Conservation (phyloP, 2,797 vertebrate genomes). For the Chiloscyllium punctatum region DNA sequence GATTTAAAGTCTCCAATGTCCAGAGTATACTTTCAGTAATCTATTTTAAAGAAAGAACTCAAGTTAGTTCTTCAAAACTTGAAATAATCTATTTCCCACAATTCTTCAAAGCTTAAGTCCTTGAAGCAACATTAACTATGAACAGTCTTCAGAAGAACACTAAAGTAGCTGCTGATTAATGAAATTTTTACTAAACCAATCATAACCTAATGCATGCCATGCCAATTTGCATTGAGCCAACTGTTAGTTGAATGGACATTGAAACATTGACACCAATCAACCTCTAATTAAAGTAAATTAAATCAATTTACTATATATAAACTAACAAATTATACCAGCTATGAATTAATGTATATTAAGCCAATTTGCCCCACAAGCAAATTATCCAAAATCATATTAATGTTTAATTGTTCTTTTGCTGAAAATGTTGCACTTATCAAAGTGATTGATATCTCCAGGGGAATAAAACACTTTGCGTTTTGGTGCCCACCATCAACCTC, state of each 20-base stretch:
- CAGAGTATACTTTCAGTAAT: too few relatives aligned
- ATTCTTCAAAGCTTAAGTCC: too few relatives aligned
- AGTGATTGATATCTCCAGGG: background rate
- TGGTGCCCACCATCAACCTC: background rate
- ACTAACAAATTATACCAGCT: background rate
- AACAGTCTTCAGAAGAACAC: background rate
- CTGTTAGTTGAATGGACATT: background rate
- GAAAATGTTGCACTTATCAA: background rate
- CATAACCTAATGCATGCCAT: background rate
- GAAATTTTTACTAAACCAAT: background rate
- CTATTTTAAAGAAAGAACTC: too few relatives aligned
- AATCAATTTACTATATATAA: background rate
- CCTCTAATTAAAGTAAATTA: background rate
- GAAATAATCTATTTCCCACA: too few relatives aligned
- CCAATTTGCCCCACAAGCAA: background rate
- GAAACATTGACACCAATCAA: background rate
- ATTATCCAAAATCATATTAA: background rate
- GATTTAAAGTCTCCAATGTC: too few relatives aligned
- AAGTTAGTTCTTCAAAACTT: too few relatives aligned
- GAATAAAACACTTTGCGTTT: background rate
- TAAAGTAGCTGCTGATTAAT: background rate
- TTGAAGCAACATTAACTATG: too few relatives aligned
- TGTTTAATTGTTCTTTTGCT: background rate
- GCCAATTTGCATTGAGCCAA: background rate
- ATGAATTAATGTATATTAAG: background rate